These are phyloP conservation scores for Coendou prehensilis DNA, from an alignment of 2,797 vertebrate genomes.

Conservation along the genomic window DNA sequence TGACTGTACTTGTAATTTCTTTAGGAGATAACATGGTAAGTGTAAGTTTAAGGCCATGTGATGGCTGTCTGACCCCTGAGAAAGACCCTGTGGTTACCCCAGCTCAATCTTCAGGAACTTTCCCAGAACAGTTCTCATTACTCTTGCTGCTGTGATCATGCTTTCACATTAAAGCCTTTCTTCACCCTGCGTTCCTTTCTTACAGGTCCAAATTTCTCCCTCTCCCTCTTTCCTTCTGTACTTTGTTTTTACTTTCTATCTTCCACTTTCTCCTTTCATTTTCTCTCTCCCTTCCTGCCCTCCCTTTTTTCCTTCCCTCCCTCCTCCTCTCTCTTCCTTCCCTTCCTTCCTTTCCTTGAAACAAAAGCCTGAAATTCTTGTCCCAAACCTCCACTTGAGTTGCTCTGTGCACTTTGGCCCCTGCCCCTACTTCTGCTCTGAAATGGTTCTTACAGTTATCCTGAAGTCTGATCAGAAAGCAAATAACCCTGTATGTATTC, in stretches of 20 bases:
- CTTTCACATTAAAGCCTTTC: background rate
- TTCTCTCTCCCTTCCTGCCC: background rate
- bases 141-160: background rate
- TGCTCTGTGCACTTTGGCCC: background rate
- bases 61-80: background rate
- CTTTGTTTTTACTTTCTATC: background rate
- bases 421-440: background rate
- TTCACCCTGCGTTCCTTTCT: background rate
- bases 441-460: background rate
- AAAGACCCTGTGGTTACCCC: background rate
- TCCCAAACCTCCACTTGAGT: background rate
- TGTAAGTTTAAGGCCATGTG: background rate
- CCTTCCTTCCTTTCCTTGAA: background rate
- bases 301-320: background rate
- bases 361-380: background rate
- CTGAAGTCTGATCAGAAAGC: conserved; percentile 3
- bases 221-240: no score
- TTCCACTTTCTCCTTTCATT: background rate
- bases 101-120: background rate
- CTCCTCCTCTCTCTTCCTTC: background rate
- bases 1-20: background rate
- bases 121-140: background rate
- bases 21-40: background rate
- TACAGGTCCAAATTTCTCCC: background rate
- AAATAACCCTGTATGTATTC: background rate